These are phyloP conservation scores for Atta cephalotes DNA, from an alignment of 1,140 invertebrate species.

Conservation along the genomic window DNA sequence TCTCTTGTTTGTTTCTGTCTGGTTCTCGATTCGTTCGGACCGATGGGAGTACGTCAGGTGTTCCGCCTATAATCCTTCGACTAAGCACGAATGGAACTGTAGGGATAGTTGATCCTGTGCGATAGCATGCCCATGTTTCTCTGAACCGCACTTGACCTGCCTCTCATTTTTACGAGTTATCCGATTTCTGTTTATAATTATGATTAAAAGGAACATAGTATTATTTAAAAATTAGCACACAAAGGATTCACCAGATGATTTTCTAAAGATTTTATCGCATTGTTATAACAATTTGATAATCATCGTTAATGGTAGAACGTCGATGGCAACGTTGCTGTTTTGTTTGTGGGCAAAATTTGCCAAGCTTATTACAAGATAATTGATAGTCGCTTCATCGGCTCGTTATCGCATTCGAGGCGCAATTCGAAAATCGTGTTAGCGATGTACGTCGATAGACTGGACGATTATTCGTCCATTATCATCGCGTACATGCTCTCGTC, in stretches of 20 bases:
- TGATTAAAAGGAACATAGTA: not conserved
- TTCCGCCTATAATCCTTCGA: constrained; percentile 53
- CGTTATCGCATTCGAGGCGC: constrained; percentile 48
- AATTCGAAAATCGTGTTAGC: constrained; percentile 64
- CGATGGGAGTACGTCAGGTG: constrained; percentile 61
- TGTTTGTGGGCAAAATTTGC: constrained; percentile 4
- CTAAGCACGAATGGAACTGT: constrained; percentile 53
- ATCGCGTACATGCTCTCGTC: constrained; percentile 60
- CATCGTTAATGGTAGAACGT: not conserved
- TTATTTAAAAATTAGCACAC: not conserved
- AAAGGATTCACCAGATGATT: not conserved
- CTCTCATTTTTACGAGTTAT: constrained; percentile 17
- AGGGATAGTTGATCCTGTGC: constrained; percentile 14
- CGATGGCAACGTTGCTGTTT: not conserved
- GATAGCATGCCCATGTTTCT: constrained; percentile 30
- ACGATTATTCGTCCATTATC: constrained; percentile 62
- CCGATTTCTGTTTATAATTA: constrained; percentile 13
- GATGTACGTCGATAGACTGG: constrained; percentile 42
- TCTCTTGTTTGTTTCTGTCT: constrained; percentile 45
- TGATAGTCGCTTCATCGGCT: constrained; percentile 50
- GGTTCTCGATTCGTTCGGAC: constrained; percentile 34
- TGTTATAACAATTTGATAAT: not conserved
- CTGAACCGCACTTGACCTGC: constrained; percentile 39
- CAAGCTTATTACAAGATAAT: constrained; percentile 56
- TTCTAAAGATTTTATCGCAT: not conserved